Percentiles rank a stretch among this genome's conserved stretches.
These are phyloP conservation scores for Neelides sp. DNA, from an alignment of 1,140 invertebrate genomes.

Conservation along the genomic window DNA sequence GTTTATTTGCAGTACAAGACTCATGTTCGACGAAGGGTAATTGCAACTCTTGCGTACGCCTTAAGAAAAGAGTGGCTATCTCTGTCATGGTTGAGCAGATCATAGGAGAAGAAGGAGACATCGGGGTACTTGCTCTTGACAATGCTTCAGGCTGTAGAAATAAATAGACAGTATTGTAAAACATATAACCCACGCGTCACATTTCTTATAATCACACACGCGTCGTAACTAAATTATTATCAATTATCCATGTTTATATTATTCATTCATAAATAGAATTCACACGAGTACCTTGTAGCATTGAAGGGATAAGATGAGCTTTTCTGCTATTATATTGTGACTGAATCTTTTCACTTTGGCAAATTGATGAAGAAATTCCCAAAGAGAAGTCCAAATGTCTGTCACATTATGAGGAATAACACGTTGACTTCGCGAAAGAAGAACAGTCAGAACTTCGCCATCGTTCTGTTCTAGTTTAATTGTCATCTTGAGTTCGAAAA, in stretches of 20 bases:
- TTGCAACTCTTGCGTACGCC: constrained; percentile 29
- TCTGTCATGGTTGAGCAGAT: constrained; percentile 40
- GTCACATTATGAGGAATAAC: constrained; percentile 55
- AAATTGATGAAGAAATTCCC: constrained; percentile 47
- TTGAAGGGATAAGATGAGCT: constrained; percentile 51
- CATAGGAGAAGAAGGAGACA: constrained; percentile 51
- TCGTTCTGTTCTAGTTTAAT: constrained; percentile 36
- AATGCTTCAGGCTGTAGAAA: constrained; percentile 59
- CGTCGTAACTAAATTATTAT: too few species aligned
- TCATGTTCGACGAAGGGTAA: constrained; percentile 70
- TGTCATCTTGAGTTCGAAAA: constrained; percentile 36
- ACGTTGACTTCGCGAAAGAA: constrained; percentile 64
- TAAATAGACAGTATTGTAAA: too few species aligned
- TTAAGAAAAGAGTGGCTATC: constrained; percentile 36
- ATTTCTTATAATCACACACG: too few species aligned
- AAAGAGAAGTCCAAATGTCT: constrained; percentile 68
- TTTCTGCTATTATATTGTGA: constrained; percentile 33
- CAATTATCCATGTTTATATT: too few species aligned
- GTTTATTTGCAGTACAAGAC: constrained; percentile 68
- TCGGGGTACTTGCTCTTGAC: constrained; percentile 67
- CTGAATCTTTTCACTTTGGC: constrained; percentile 15
- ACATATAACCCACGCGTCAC: too few species aligned
- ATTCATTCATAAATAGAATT: too few species aligned
- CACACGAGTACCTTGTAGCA: constrained; percentile 49
- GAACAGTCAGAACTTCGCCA: constrained; percentile 66